phyloP scores from a whole-genome alignment of 2,888 invertebrate species.

The Lasiommata megera region DNA sequence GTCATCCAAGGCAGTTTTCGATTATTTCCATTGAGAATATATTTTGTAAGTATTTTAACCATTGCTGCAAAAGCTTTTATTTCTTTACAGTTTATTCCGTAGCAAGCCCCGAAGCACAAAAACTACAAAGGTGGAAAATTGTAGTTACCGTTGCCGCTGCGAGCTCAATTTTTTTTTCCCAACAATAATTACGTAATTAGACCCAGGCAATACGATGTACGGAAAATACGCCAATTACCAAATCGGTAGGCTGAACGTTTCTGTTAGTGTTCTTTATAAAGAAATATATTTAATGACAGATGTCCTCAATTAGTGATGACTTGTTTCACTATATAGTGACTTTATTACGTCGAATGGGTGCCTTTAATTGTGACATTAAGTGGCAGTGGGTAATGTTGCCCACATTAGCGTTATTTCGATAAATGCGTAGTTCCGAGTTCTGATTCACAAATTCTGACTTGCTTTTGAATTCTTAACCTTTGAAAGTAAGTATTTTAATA shows the following conservation, averaged over 20 bases:
- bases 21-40: background rate
- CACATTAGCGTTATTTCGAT: too few species aligned
- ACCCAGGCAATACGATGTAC: constrained; percentile 38
- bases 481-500: too few species aligned
- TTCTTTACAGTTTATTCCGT: background rate
- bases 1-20: too few species aligned
- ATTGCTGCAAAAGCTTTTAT: background rate
- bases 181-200: constrained; percentile 42
- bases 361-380: constrained; percentile 31
- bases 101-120: background rate
- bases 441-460: too few species aligned
- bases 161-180: constrained; percentile 15
- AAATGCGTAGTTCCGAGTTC: too few species aligned
- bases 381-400: too few species aligned
- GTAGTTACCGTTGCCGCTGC: constrained; percentile 11
- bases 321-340: constrained; percentile 19
- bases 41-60: background rate
- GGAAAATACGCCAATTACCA: constrained; percentile 43
- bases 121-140: constrained; percentile 17
- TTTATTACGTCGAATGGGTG: constrained; percentile 15
- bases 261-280: constrained; percentile 25
- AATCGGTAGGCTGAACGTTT: constrained; percentile 29
- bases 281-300: constrained; percentile 34
- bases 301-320: constrained; percentile 29
- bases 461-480: too few species aligned